A percentile compares a stretch with the other conserved stretches of the same genome.
Conservation (phyloP, 2,888 invertebrate species). For the Andrena trimmerana region DNA sequence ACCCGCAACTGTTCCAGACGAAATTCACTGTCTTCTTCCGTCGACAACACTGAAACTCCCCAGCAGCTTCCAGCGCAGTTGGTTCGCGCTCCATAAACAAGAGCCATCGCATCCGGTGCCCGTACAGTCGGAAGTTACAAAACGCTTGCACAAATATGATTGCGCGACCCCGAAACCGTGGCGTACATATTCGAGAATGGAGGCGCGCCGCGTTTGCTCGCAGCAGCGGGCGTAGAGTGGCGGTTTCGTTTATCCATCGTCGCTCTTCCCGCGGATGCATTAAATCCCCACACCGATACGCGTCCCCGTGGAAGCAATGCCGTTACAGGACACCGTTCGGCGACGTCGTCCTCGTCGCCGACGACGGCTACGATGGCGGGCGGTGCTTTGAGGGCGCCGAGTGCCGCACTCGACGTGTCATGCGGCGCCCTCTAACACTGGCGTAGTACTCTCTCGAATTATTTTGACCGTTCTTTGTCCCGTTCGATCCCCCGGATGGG, state of each 20-base stretch:
- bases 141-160: constrained; percentile 33
- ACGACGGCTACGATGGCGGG: constrained; percentile 62
- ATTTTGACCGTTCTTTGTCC: constrained; percentile 55
- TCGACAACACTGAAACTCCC: neutral
- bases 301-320: constrained; percentile 57
- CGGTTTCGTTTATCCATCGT: constrained; percentile 58
- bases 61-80: neutral
- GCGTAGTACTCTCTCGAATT: constrained; percentile 66
- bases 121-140: neutral
- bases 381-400: constrained; percentile 80
- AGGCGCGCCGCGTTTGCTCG: constrained; percentile 27
- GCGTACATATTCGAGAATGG: constrained; percentile 8
- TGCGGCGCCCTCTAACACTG: constrained; percentile 71
- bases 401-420: constrained; percentile 79
- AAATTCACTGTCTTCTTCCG: neutral
- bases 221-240: constrained; percentile 46
- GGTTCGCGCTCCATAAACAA: neutral
- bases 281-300: constrained; percentile 72
- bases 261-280: constrained; percentile 72
- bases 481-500: constrained; percentile 16
- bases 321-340: constrained; percentile 63
- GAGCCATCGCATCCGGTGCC: neutral
- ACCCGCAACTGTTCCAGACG: neutral
- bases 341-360: constrained; percentile 42
- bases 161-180: neutral